Conservation (phyloP, 2,888 invertebrate genomes). For the Chrysolina americana region DNA sequence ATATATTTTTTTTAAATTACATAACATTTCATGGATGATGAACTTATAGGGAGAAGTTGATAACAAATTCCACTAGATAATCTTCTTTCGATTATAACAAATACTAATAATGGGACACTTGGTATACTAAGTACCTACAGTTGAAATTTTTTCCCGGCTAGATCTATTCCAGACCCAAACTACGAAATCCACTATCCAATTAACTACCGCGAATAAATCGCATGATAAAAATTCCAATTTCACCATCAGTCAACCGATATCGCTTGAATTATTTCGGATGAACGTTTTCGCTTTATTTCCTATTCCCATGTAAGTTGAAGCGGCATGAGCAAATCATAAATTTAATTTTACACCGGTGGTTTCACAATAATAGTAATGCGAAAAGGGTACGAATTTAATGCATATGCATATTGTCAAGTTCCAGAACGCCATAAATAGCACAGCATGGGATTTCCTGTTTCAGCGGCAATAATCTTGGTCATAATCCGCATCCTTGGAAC, state of each 20-base stretch:
- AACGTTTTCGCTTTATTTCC: constrained; percentile 3
- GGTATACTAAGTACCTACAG: neutral
- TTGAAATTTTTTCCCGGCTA: neutral
- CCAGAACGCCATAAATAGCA: constrained; percentile 42
- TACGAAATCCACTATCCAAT: neutral
- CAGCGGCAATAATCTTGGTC: constrained; percentile 6
- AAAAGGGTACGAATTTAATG: constrained; percentile 30
- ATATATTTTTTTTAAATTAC: no score
- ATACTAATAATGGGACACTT: no score
- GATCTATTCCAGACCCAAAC: neutral
- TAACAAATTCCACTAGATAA: no score
- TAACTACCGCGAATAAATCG: neutral
- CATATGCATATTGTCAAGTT: constrained; percentile 46
- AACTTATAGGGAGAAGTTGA: no score
- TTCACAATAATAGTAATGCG: constrained; percentile 41
- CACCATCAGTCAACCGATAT: constrained; percentile 1
- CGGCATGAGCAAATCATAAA: constrained; percentile 28
- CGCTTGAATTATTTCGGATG: constrained; percentile 10
- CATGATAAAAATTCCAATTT: neutral
- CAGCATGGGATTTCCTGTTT: constrained; percentile 37
- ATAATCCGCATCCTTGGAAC: constrained; percentile 8
- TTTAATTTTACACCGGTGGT: constrained; percentile 41
- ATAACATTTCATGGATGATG: no score
- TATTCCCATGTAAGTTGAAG: constrained; percentile 1
- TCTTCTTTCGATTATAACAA: no score